Evolutionary conservation across 1,140 invertebrate species (phyloP).

Genomic region (Hypsibius dujardini): DNA sequence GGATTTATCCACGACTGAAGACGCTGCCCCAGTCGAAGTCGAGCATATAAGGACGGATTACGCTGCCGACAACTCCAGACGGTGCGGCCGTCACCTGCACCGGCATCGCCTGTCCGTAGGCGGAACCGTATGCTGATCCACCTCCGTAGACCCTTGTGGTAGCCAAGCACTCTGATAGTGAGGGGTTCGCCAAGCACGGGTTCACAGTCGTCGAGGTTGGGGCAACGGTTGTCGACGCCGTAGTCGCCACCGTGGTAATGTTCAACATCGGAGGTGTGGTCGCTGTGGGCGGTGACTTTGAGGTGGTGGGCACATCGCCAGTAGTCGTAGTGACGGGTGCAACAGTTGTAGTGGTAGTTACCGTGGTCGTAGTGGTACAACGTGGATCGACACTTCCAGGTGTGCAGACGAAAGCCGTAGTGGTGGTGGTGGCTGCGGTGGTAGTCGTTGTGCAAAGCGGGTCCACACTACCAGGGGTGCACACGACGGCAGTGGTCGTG

Average conservation of each 20-base stretch:
- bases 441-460: background rate
- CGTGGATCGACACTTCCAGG: background rate
- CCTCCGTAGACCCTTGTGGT: no score
- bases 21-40: no score
- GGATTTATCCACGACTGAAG: no score
- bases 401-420: background rate
- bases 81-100: background rate
- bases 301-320: no score
- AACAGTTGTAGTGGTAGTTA: background rate
- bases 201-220: background rate
- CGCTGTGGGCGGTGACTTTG: no score
- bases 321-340: background rate
- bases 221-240: background rate
- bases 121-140: background rate
- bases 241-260: no score
- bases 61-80: background rate
- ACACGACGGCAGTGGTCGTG: background rate
- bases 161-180: background rate
- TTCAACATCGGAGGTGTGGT: no score
- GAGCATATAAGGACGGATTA: background rate
- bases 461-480: no score
- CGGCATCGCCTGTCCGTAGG: no score
- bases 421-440: background rate
- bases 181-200: no score
- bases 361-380: background rate